A percentile compares a stretch with the other conserved stretches of the same genome.
phyloP scores from a whole-genome alignment of 2,888 invertebrate genomes.

The Napeogenes sylphis region DNA sequence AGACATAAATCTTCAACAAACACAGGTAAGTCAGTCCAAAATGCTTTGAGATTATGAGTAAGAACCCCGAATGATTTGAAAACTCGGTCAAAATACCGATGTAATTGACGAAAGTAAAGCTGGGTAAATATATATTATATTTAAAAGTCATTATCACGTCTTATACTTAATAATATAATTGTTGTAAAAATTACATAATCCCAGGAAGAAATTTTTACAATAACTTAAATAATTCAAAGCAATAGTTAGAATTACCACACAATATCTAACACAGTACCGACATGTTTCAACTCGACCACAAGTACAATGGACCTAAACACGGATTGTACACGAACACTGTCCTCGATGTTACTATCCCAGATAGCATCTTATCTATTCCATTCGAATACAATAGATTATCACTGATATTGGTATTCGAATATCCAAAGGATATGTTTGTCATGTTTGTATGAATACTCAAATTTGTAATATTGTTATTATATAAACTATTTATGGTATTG shows the following conservation, averaged over 20 bases:
- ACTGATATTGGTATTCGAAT: slow-evolving; percentile 20
- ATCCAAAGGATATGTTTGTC: background rate
- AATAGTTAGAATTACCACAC: background rate
- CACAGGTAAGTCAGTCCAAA: no score
- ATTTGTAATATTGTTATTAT: background rate
- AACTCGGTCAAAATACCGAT: no score
- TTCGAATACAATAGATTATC: slow-evolving; percentile 30
- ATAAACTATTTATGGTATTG: background rate
- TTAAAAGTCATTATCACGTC: no score
- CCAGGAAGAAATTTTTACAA: no score
- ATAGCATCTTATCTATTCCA: slow-evolving; percentile 27
- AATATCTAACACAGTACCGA: slow-evolving; percentile 9
- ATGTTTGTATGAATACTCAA: slow-evolving; percentile 8
- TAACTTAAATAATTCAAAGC: no score
- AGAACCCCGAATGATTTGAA: no score
- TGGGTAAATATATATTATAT: no score
- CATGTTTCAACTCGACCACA: slow-evolving; percentile 24
- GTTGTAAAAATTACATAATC: no score
- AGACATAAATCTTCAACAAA: no score
- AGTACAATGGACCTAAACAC: slow-evolving; percentile 27
- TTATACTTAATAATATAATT: no score
- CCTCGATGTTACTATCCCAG: slow-evolving; percentile 20
- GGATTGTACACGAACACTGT: slow-evolving; percentile 20
- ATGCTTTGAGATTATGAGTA: no score
- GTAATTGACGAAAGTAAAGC: no score